Percentiles rank a stretch among this genome's conserved stretches.
Evolutionary conservation across 2,113 vertebrate species (phyloP).

Genomic region (Pionites leucogaster): DNA sequence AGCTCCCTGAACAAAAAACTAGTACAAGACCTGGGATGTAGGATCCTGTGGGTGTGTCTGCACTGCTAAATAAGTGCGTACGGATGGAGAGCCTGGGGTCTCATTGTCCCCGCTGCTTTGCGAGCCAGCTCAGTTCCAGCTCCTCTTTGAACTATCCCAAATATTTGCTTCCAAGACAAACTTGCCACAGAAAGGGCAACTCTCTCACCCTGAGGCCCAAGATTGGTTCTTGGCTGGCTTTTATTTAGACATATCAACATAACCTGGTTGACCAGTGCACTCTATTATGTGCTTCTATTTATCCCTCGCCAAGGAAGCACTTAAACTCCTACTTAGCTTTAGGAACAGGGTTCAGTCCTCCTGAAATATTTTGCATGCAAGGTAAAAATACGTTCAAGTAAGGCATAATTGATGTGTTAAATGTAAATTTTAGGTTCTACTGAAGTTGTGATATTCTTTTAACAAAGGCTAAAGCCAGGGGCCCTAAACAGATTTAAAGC

Average conservation of each 20-base stretch:
- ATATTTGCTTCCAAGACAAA: constrained; percentile 46
- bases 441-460: neutral
- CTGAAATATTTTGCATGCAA: neutral
- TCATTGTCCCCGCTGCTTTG: fast-evolving
- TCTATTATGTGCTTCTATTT: constrained; percentile 5
- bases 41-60: neutral
- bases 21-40: neutral
- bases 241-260: neutral
- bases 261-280: neutral
- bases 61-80: fast-evolving
- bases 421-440: neutral
- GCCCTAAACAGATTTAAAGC: neutral
- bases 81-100: neutral
- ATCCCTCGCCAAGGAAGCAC: neutral
- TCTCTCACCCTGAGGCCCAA: neutral
- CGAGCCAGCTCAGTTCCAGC: neutral
- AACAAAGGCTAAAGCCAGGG: neutral
- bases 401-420: neutral
- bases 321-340: neutral
- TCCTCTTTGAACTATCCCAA: neutral
- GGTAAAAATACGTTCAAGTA: neutral
- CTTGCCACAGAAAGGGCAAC: neutral
- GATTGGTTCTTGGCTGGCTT: neutral
- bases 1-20: neutral
- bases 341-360: neutral